phyloP scores from a whole-genome alignment of 2,888 invertebrate species.

The Choristoneura rosaceana region DNA sequence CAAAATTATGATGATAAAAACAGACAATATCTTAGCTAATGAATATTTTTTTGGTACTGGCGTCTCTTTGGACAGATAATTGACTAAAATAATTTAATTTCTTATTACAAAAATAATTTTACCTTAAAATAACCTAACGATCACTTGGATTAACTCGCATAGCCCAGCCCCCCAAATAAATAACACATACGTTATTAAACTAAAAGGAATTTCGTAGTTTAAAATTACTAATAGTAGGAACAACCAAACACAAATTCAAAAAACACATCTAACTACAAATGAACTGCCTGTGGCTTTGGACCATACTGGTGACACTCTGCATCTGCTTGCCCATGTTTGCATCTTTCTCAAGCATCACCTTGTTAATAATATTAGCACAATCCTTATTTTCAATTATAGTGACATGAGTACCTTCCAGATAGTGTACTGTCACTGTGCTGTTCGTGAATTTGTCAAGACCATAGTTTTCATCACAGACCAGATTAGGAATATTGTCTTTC shows the following conservation, averaged over 20 bases:
- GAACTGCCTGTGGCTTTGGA: constrained; percentile 68
- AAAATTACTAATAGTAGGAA: background rate
- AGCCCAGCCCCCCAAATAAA: constrained; percentile 46
- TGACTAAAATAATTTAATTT: constrained; percentile 18
- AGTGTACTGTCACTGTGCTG: constrained; percentile 84
- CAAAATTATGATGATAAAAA: background rate
- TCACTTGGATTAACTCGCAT: constrained; percentile 51
- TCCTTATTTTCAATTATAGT: constrained; percentile 88
- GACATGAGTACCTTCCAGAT: constrained; percentile 90
- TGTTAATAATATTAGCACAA: constrained; percentile 87
- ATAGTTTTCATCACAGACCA: constrained; percentile 87
- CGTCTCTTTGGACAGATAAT: constrained; percentile 57
- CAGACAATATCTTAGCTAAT: constrained; percentile 50
- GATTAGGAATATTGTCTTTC: constrained; percentile 80
- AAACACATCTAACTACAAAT: constrained; percentile 44
- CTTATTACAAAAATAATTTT: constrained; percentile 9
- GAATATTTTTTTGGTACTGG: constrained; percentile 81
- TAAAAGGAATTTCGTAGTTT: constrained; percentile 23
- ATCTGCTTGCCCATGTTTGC: constrained; percentile 56
- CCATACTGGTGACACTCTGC: constrained; percentile 69
- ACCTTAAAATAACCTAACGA: constrained; percentile 55
- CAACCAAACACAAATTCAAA: constrained; percentile 7
- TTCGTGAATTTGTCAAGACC: constrained; percentile 86
- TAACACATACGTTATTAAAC: constrained; percentile 4
- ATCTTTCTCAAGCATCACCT: constrained; percentile 59